These are phyloP conservation scores for Malacoraja senta DNA, from an alignment of 2,797 vertebrate species.

Conservation along the genomic window DNA sequence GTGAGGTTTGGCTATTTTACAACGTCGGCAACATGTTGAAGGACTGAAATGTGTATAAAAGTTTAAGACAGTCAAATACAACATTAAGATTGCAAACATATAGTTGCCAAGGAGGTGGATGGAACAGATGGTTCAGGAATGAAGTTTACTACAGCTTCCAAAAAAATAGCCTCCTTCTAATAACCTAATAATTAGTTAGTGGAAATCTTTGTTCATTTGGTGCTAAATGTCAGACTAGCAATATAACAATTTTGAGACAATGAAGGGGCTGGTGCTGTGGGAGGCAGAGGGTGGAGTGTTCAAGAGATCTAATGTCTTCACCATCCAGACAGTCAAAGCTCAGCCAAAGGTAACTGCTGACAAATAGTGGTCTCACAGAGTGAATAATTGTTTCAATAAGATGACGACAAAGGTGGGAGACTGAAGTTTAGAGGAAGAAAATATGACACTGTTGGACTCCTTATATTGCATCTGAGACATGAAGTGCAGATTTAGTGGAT, in stretches of 20 bases:
- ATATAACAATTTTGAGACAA: neutral
- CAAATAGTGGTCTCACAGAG: neutral
- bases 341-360: neutral
- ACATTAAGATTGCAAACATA: neutral
- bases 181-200: neutral
- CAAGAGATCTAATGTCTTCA: neutral
- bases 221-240: neutral
- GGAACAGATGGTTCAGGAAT: neutral
- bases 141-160: no score
- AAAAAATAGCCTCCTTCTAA: no score
- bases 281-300: no score
- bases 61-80: no score
- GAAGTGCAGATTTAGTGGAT: neutral
- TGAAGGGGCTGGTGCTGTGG: neutral
- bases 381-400: neutral
- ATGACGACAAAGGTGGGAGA: neutral
- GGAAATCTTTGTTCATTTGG: neutral
- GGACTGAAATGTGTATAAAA: no score
- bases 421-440: neutral
- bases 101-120: neutral
- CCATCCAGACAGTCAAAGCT: neutral
- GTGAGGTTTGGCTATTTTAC: neutral
- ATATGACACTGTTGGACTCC: neutral
- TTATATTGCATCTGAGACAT: neutral
- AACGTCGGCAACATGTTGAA: no score